Evolutionary conservation across 2,797 vertebrate genomes (phyloP).

Genomic region (Hydrophis major): DNA sequence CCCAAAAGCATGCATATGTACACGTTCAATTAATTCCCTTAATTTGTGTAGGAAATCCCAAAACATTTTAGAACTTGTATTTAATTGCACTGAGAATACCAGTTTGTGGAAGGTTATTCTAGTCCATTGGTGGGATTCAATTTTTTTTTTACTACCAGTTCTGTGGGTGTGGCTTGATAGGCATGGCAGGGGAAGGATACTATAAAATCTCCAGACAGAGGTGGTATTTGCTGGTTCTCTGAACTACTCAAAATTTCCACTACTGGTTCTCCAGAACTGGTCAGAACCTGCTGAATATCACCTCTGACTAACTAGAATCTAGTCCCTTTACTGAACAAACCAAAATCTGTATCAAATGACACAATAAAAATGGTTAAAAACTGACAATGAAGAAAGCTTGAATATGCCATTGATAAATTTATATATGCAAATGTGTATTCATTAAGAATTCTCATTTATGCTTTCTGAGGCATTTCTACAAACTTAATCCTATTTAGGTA

Average conservation of each 20-base stretch:
- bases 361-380: neutral
- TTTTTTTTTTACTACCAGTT: too few relatives aligned
- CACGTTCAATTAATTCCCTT: neutral
- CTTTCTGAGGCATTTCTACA: neutral
- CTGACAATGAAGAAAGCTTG: neutral
- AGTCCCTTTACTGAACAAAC: neutral
- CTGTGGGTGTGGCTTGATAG: too few relatives aligned
- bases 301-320: neutral
- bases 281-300: too few relatives aligned
- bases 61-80: neutral
- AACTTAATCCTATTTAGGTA: neutral
- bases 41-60: neutral
- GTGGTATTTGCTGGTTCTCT: too few relatives aligned
- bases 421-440: neutral
- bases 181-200: too few relatives aligned
- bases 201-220: too few relatives aligned
- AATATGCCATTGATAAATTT: neutral
- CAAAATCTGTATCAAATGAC: neutral
- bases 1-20: neutral
- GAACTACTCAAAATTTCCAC: too few relatives aligned
- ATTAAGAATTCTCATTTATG: neutral
- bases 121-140: neutral
- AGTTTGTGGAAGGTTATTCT: neutral
- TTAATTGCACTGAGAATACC: neutral
- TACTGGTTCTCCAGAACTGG: too few relatives aligned